Conservation (phyloP, 2,888 invertebrate species). For the Drosophila ochracea region DNA sequence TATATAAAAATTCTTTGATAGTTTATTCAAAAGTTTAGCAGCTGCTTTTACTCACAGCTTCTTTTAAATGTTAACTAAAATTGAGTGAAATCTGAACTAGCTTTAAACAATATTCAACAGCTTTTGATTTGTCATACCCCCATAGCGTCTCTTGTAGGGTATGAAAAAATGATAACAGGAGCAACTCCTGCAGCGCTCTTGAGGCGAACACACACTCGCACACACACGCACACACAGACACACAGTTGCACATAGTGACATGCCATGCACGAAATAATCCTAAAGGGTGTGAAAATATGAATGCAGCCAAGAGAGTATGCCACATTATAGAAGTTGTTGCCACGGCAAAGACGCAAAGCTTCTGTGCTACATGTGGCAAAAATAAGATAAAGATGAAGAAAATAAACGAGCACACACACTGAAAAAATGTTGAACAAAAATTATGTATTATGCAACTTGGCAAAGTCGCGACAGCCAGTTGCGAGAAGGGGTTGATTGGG, state of each 20-base stretch:
- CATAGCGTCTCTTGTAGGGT: conserved; percentile 7
- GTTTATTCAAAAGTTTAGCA: neutral
- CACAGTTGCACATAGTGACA: conserved; percentile 21
- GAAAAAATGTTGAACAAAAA: conserved; percentile 71
- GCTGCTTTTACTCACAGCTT: neutral
- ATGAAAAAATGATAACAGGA: conserved; percentile 55
- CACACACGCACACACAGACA: conserved; percentile 7
- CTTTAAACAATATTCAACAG: neutral
- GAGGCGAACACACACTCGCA: conserved; percentile 36
- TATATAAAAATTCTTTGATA: neutral
- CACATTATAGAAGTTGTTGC: conserved; percentile 25
- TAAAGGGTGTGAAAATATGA: conserved; percentile 80
- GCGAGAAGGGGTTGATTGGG: neutral
- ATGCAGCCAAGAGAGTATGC: conserved; percentile 66
- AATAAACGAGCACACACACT: conserved; percentile 47
- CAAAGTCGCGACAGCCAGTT: conserved; percentile 56
- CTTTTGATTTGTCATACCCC: neutral
- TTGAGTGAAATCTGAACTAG: neutral
- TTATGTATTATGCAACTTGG: conserved; percentile 72
- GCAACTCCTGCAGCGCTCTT: conserved; percentile 54
- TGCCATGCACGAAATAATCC: conserved; percentile 76
- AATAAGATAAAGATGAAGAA: conserved; percentile 30
- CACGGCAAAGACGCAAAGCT: conserved; percentile 47
- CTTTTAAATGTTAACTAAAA: neutral
- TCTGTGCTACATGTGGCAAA: conserved; percentile 49